Evolutionary conservation across 2,888 invertebrate species (phyloP), one percentile per base, ranked within the genome.

Genomic region (Gerris lacustris): DNA sequence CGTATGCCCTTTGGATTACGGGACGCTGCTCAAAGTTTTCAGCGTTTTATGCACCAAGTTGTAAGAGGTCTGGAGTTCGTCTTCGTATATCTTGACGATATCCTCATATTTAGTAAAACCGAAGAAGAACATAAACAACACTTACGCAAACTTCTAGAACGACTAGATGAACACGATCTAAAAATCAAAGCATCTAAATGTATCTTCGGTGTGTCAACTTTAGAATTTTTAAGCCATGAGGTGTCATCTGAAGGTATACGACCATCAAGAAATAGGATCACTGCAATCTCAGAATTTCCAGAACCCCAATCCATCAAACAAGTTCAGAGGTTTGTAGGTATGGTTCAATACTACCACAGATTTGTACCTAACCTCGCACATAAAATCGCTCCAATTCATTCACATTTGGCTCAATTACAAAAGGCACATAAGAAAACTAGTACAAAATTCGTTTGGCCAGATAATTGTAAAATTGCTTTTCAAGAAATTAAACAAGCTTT

Each of bases 321-420:
- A 7, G 70, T 81, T 1, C 72, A 77, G 5, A 72, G 75, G 6
- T 79, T 79, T 72, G 66, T 80, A 0, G 79, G 79, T 0, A 79
- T 79, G 77, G 15, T 79, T 0, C 80, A 79, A 72, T 80, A 69
- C 68, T 74, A 74, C 47, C 66, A 71, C 7, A 66, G 71, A 17
- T 72, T 71, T 63, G 11, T 74, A 7, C 73, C 73, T 18, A 31
- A 70, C 5, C 47, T 70, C 15, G 74, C 74, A 17, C 15, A 72
- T 17, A 11, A 64, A 18, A 69, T 69, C 47, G 69, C 55, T 15
- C 67, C 63, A 6, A 66, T 74, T 7, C 63, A 69, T 47, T n/a
- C 62, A 7, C 47, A 47, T 47, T 47, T 47, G 11, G 47, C 47
- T 47, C 47, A 47, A 47, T 11, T 47, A 7, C 11, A 47, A 47